Evolutionary conservation across 1,140 invertebrate species (phyloP), one percentile per base, ranked within the genome.

Genomic region (Drosophila ercepeae): DNA sequence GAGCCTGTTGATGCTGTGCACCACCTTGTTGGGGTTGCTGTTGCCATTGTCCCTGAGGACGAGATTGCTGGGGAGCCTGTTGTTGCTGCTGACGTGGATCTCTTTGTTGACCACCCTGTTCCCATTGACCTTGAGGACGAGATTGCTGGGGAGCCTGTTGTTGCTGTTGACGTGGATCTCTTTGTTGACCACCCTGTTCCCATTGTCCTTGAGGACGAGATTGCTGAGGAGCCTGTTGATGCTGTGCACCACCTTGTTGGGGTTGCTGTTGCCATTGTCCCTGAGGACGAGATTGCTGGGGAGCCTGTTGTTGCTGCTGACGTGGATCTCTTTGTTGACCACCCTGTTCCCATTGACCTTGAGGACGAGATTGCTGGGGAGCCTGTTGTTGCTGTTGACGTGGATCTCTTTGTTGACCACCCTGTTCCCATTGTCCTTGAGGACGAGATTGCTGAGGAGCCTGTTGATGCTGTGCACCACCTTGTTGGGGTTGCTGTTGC

Each of bases 1-100:
- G 21, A n/a, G n/a, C n/a, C n/a, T n/a, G n/a, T n/a, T n/a, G n/a
- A n/a, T n/a, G 21, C 21, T 21, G 21, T n/a, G n/a, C n/a, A 21
- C 21, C 21, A 21, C 16, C 4, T 13, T 21, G 53, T 14, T 61
- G 18, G 3, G 3, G 36, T 6, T 14, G 11, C 14, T 51, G 57
- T 8, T 50, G 23, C 8, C 14, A n/a, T 4, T 19, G 32, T 9
- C 13, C 9, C 1, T 44, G 50, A 6, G 36, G 27, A 2, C 32
- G 3, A 34, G 11, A 2, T 51, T 52, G 61, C 45, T 55, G 51
- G 13, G 44, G 41, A 11, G n/a, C n/a, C n/a, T n/a, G n/a, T n/a
- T n/a, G n/a, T n/a, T 14, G 27, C 13, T 49, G 55, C 27, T 68
- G n/a, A n/a, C n/a, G n/a, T n/a, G n/a, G 55, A 23, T 63, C 25